Evolutionary conservation across 2,888 invertebrate species (phyloP), one percentile per base, ranked within the genome.

Genomic region (Synanthedon myopaeformis): DNA sequence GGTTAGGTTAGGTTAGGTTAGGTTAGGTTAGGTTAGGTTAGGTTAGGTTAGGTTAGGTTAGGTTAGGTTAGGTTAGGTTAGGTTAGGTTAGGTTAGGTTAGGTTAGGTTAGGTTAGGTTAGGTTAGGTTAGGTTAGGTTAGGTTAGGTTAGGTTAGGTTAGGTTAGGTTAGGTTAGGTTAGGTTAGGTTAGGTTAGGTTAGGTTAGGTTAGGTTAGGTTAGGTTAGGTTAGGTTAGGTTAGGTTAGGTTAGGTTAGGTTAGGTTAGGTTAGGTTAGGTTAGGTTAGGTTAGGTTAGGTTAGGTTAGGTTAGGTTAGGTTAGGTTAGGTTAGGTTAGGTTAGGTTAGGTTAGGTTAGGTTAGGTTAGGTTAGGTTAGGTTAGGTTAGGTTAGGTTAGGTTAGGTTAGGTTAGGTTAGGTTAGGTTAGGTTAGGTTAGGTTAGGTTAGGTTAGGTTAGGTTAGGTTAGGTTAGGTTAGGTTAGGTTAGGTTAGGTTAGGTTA

Each of bases 381-480:
- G 41, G 41, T 41, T 41, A 41, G 41, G 41, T 41, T 41, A 41
- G 41, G 41, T 41, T 41, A 41, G 41, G 41, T 41, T 41, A 41
- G 41, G 41, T 41, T 41, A 41, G 41, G 41, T 41, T 41, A 41
- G 41, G 41, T 41, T 41, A 41, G 41, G 41, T 41, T 55, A 55
- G 55, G 55, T 55, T 55, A 55, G 55, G 55, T 55, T 55, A 55
- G 55, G 55, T 55, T 55, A 55, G 55, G 55, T 55, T 55, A 55
- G 55, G 55, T 55, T 55, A 55, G 55, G 55, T 55, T 55, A 55
- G 56, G 56, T 56, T 58, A 56, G 58, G 56, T 55, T 56, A 56
- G 56, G 55, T 58, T 56, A 56, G 57, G 57, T 57, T 57, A 55
- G 57, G 57, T 57, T 57, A 52, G 55, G 52, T 57, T 52, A 54